These are phyloP conservation scores for Cryptoleucopteryx plumbea DNA, from an alignment of 2,113 vertebrate species.

Conservation along the genomic window DNA sequence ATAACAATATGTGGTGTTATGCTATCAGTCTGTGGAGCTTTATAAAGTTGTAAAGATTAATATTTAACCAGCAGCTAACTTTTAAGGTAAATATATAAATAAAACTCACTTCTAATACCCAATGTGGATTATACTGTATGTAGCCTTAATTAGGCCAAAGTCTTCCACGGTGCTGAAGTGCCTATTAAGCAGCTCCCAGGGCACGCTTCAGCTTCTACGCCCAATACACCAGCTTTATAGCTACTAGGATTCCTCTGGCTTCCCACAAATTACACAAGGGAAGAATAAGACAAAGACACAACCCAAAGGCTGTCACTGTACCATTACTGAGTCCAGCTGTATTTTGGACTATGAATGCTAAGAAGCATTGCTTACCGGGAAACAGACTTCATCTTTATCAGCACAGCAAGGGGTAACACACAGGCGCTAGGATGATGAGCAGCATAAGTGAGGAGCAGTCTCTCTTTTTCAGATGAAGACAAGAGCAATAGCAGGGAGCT, in stretches of 20 bases:
- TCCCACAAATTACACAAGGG: neutral
- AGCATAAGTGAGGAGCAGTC: neutral
- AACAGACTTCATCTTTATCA: neutral
- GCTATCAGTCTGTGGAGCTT: neutral
- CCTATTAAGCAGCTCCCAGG: neutral
- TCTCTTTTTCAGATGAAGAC: neutral
- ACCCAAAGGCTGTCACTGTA: neutral
- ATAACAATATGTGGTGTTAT: neutral
- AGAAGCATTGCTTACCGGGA: neutral
- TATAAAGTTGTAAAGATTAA: constrained; percentile 49
- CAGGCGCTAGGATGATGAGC: neutral
- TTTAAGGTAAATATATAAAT: neutral
- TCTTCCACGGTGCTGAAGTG: neutral
- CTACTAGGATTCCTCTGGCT: neutral
- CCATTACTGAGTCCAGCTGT: neutral
- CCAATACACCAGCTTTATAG: neutral
- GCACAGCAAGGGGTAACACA: neutral
- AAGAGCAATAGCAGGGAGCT: neutral
- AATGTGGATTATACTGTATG: neutral
- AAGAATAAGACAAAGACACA: neutral
- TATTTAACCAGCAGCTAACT: constrained; percentile 31
- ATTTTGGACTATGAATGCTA: neutral
- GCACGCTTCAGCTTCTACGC: neutral
- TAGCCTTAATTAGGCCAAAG: neutral
- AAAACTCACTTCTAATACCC: neutral